Conservation (phyloP, 2,888 invertebrate species). For the Lochmaea crataegi region DNA sequence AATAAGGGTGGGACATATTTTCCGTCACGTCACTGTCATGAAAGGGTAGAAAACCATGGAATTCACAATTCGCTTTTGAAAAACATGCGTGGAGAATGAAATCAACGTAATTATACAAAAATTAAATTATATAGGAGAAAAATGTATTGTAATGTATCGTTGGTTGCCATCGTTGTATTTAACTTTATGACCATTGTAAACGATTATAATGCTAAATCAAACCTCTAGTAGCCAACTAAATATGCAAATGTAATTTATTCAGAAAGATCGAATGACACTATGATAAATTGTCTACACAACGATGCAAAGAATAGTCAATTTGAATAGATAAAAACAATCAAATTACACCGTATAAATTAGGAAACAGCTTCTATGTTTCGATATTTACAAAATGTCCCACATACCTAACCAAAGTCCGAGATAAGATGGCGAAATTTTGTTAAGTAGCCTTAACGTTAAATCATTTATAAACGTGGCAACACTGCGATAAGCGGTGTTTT, state of each 20-base stretch:
- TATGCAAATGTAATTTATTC: conserved; percentile 60
- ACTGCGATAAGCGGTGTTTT: conserved; percentile 36
- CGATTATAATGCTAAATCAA: conserved; percentile 31
- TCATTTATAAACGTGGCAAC: conserved; percentile 37
- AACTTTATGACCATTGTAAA: conserved; percentile 26
- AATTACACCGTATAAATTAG: conserved; percentile 31
- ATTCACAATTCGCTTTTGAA: no score
- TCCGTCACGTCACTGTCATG: no score
- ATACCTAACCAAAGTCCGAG: neutral
- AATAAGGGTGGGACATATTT: no score
- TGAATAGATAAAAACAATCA: conserved; percentile 33
- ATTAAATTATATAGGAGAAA: neutral
- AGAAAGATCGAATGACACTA: conserved; percentile 56
- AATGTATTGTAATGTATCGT: conserved; percentile 13
- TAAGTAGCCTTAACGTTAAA: conserved; percentile 21
- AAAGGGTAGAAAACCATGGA: no score
- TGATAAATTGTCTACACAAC: conserved; percentile 56
- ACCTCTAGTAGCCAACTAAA: conserved; percentile 51
- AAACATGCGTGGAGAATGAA: no score
- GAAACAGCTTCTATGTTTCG: conserved; percentile 22
- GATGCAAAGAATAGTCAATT: conserved; percentile 25
- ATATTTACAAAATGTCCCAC: conserved; percentile 29
- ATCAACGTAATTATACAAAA: no score
- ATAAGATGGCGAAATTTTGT: conserved; percentile 30
- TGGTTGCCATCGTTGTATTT: conserved; percentile 6